Evolutionary conservation across 2,888 invertebrate genomes (phyloP), one percentile per base, ranked within the genome.

Genomic region (Drosophila prolongata): DNA sequence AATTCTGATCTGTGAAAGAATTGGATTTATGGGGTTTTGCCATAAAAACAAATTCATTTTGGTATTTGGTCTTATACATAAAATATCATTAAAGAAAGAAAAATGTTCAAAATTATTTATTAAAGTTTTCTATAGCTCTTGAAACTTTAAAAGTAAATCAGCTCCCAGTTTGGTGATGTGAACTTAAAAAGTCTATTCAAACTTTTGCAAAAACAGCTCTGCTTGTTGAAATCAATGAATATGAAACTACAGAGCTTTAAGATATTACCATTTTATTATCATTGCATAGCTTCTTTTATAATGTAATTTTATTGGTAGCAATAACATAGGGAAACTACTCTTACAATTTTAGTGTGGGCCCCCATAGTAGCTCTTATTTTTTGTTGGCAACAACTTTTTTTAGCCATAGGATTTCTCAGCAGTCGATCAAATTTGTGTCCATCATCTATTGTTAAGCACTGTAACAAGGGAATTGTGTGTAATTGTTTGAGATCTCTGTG

Each of bases 391-490:
- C 56, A 43, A 55, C 43, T 24, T 35, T 60, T 42, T 58, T 57
- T 46, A 27, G 49, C 16, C 16, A 11, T 34, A 27, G 35, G 9
- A 13, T 43, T 60, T 61, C 61, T 40, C 62, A 64, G 62, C 49
- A 60, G 49, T 64, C 62, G 62, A 64, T 64, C 62, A 61, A 60
- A 49, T 50, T 61, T 49, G 49, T 50, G 62, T 42, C 60, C 49
- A 64, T 64, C 62, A 61, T 64, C 62, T 62, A 49, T 62, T 62
- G 61, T 62, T 62, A 13, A 10, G 30, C 61, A 60, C 62, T 60
- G 49, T 56, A 44, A 56, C 57, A 27, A 43, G 59, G 56, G 56
- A 35, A 42, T 35, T n/a, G 27, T 38, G 58, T 53, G 60, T 64
- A 64, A 64, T 64, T 64, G 62, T 64, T 64, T 64, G 61, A 11